Evolutionary conservation across 2,888 invertebrate species (phyloP), one percentile per base, ranked within the genome.

Genomic region (Drosophila percnosoma): DNA sequence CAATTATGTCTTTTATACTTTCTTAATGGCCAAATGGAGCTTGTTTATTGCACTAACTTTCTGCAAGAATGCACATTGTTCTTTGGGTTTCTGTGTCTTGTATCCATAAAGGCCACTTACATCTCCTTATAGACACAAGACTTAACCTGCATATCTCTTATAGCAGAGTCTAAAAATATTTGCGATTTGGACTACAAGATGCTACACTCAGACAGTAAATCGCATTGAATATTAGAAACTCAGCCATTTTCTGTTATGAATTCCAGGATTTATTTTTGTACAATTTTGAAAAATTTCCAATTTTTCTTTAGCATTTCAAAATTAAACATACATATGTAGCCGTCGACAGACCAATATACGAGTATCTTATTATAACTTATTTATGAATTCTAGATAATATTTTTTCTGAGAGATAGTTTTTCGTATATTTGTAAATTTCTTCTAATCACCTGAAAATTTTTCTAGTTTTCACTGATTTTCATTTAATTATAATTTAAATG

Each of bases 371-470:
- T 45, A 4, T 15, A 11, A 42, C 2, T 11, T 21, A 5, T 42
- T 42, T 42, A 21, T 21, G 1, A 42, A 2, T 42, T 2, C 5
- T 6, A 6, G 2, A 42, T 42, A 0, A 0, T 2, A 6, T 21
- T 45, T 15, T 36, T 24, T 24, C 21, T 24, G 21, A 24, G 1
- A 4, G 8, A 45, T 0, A 4, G 1, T 4, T 15, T 8, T 40
- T 24, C 21, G 4, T 4, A 15, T 24, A 24, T 15, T 24, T 45
- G 0, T 1, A 7, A 45, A 15, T 7, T 15, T 4, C 1, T 15
- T 8, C 2, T 4, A 15, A 4, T 3, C 0, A 8, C 4, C 15
- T 4, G 4, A 8, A 1, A 1, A 15, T 24, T 24, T 4, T 45
- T 15, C 15, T 21, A 8, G 4, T 15, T 15, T 45, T 45, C 15